A percentile compares a stretch with the other conserved stretches of the same genome.
phyloP scores from a whole-genome alignment of 2,797 vertebrate species.

The Chanos chanos region DNA sequence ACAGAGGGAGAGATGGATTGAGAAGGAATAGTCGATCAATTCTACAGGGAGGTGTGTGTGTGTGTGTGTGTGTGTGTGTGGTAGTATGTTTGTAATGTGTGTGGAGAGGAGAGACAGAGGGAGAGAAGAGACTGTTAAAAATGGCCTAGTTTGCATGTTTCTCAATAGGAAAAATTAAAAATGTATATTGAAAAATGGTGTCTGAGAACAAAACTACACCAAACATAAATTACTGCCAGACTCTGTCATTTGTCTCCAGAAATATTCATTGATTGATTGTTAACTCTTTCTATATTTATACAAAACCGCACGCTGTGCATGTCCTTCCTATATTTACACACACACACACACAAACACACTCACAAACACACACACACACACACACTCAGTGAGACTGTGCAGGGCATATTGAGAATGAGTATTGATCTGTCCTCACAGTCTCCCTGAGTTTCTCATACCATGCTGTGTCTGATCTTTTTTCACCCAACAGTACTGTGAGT shows the following conservation, averaged over 20 bases:
- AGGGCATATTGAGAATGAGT: conserved; percentile 37
- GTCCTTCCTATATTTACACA: background rate
- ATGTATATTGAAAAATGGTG: background rate
- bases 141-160: background rate
- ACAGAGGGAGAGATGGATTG: conserved; percentile 78
- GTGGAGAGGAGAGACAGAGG: background rate
- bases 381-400: conserved; percentile 17
- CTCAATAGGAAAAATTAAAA: background rate
- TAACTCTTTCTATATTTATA: background rate
- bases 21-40: conserved; percentile 78
- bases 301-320: background rate
- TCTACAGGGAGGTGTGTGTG: conserved; percentile 49
- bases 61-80: conserved; percentile 38
- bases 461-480: conserved; percentile 43
- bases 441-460: conserved; percentile 36
- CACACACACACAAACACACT: background rate
- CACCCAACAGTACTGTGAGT: conserved; percentile 32
- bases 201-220: conserved; percentile 1
- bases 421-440: conserved; percentile 39
- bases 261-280: background rate
- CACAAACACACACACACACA: conserved; percentile 4
- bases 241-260: background rate
- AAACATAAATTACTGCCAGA: background rate
- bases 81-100: conserved; percentile 24
- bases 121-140: conserved; percentile 1